A percentile compares a stretch with the other conserved stretches of the same genome.
Conservation (phyloP, 2,113 vertebrate species). For the Antidorcas marsupialis region DNA sequence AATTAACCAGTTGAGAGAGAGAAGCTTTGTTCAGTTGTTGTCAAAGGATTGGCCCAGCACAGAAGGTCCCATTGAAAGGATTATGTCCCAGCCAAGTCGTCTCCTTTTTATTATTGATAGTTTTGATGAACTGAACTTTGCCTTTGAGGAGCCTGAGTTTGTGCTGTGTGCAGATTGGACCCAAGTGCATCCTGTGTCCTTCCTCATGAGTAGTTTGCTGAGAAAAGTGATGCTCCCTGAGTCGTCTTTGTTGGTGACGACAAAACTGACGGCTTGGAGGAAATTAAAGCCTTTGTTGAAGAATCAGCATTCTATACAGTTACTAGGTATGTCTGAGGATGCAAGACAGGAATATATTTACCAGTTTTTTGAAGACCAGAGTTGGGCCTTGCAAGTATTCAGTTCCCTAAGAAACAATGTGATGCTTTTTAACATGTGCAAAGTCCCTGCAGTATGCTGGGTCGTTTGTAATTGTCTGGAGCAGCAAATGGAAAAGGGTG, state of each 20-base stretch:
- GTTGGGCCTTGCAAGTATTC: not conserved
- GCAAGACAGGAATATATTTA: constrained; percentile 48
- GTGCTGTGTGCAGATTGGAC: constrained; percentile 22
- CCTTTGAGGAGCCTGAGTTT: constrained; percentile 36
- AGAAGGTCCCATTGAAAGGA: not conserved
- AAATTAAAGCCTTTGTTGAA: constrained; percentile 44
- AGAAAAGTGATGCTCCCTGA: constrained; percentile 56
- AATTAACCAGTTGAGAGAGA: constrained; percentile 59
- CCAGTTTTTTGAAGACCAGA: not conserved
- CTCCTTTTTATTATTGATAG: constrained; percentile 77
- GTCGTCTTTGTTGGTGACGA: constrained; percentile 70
- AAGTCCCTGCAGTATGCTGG: not conserved
- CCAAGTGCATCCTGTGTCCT: constrained; percentile 47
- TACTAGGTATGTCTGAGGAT: constrained; percentile 53
- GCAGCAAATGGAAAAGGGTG: not conserved
- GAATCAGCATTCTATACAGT: not conserved
- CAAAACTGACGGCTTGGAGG: constrained; percentile 32
- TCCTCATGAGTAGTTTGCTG: constrained; percentile 73
- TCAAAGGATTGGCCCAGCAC: constrained; percentile 15
- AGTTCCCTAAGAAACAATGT: constrained; percentile 31
- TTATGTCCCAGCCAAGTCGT: constrained; percentile 54
- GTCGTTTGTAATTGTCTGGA: constrained; percentile 53
- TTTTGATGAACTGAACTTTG: constrained; percentile 75
- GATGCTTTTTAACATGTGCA: constrained; percentile 52
- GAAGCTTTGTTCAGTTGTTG: constrained; percentile 67